These are phyloP conservation scores for Clinocottus analis DNA, from an alignment of 2,113 vertebrate species.

Conservation along the genomic window DNA sequence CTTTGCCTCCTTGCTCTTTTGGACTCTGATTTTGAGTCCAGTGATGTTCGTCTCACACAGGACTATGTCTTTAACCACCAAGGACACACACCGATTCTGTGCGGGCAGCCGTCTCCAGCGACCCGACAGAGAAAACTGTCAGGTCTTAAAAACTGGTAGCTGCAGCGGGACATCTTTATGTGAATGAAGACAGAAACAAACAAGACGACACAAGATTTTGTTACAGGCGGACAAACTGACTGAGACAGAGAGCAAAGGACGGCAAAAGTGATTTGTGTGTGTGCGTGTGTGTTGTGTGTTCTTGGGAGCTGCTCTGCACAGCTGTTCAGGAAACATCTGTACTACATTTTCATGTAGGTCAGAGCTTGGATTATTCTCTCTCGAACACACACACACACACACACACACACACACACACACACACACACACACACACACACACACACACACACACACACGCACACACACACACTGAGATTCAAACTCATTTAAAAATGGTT, in stretches of 20 bases:
- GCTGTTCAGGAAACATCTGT: slow-evolving; percentile 67
- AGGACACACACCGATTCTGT: slow-evolving; percentile 4
- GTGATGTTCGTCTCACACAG: not conserved
- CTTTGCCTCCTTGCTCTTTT: not conserved
- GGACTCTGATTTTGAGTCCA: slow-evolving; percentile 18
- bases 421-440: too few species aligned
- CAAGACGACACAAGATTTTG: not conserved
- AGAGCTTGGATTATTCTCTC: slow-evolving; percentile 30
- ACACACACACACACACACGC: not conserved
- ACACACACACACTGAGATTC: not conserved
- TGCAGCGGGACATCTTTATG: not conserved
- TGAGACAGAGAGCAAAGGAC: slow-evolving; percentile 14
- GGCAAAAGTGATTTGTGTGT: not conserved
- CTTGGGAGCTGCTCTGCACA: slow-evolving; percentile 38
- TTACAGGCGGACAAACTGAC: slow-evolving; percentile 11
- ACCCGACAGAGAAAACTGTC: not conserved
- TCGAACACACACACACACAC: not conserved
- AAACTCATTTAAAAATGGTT: not conserved
- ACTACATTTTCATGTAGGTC: slow-evolving; percentile 59
- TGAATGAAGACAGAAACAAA: not conserved
- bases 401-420: too few species aligned
- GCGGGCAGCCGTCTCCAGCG: not conserved
- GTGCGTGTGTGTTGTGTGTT: slow-evolving; percentile 32
- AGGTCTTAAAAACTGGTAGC: not conserved
- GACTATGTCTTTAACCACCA: not conserved